A percentile compares a stretch with the other conserved stretches of the same genome.
phyloP scores from a whole-genome alignment of 1,140 invertebrate species.

The Drosophila mauritiana region DNA sequence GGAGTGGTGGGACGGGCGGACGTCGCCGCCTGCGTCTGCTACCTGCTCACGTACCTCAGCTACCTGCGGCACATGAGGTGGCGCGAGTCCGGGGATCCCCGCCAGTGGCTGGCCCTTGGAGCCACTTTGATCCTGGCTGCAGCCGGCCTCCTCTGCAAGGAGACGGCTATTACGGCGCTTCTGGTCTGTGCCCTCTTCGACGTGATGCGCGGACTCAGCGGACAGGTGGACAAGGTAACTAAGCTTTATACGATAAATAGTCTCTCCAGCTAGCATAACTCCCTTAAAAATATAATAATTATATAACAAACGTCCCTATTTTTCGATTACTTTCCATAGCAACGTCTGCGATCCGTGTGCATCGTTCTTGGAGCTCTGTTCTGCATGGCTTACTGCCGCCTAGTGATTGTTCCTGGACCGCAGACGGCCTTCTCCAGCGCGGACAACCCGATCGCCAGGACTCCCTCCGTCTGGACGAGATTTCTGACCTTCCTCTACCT shows the following conservation, averaged over 20 bases:
- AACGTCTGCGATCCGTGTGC: slow-evolving; percentile 88
- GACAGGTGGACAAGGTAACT: slow-evolving; percentile 74
- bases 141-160: slow-evolving; percentile 93
- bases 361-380: slow-evolving; percentile 87
- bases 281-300: no score
- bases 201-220: slow-evolving; percentile 86
- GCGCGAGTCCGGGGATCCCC: slow-evolving; percentile 86
- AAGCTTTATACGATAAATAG: no score
- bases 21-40: slow-evolving; percentile 95
- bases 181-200: slow-evolving; percentile 94
- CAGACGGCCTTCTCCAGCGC: slow-evolving; percentile 93
- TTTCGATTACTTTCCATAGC: slow-evolving; percentile 85
- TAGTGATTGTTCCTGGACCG: slow-evolving; percentile 87
- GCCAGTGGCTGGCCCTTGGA: slow-evolving; percentile 86
- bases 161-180: slow-evolving; percentile 96
- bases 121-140: slow-evolving; percentile 87
- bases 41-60: slow-evolving; percentile 93
- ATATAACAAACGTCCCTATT: neutral
- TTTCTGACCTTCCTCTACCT: slow-evolving; percentile 94
- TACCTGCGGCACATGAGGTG: slow-evolving; percentile 89
- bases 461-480: slow-evolving; percentile 89
- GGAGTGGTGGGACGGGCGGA: slow-evolving; percentile 98
- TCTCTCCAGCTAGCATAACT: no score
- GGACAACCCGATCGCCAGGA: slow-evolving; percentile 95
- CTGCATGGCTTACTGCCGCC: slow-evolving; percentile 87